Evolutionary conservation across 92 coral and sea anemone genomes (phyloP).

Genomic region (Virgularia gustaviana): DNA sequence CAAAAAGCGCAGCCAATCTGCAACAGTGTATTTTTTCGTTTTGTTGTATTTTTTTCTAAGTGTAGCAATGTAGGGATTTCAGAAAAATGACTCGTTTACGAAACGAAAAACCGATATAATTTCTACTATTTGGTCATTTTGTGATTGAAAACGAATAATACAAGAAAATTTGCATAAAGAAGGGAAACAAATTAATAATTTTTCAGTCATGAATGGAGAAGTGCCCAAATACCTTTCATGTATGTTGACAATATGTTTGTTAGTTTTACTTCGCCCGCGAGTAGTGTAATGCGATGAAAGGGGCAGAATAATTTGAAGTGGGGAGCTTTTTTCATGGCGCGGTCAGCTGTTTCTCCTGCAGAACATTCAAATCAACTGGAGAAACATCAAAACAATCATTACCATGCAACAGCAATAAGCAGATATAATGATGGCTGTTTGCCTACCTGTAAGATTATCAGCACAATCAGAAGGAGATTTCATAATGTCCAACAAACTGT

Average conservation of each 20-base stretch:
- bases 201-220: constrained; percentile 8
- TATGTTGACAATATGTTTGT: not conserved
- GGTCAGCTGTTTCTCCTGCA: not conserved
- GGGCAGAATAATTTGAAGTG: no score
- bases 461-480: constrained; percentile 96
- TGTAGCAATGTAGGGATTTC: no score
- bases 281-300: no score
- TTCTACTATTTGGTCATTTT: no score
- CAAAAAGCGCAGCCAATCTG: no score
- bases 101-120: no score
- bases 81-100: no score
- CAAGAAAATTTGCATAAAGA: constrained; percentile 24
- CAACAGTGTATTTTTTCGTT: no score
- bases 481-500: constrained; percentile 89
- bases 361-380: not conserved
- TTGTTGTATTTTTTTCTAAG: no score
- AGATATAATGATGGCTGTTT: no score
- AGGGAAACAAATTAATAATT: constrained; percentile 23
- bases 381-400: not conserved
- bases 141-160: no score
- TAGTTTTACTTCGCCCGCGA: no score
- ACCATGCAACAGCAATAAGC: not conserved
- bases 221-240: not conserved
- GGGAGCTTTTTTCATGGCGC: not conserved
- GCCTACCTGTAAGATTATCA: constrained; percentile 88